A percentile compares a stretch with the other conserved stretches of the same genome.
These are phyloP conservation scores for Bombus picipes DNA, from an alignment of 1,140 invertebrate genomes.

Conservation along the genomic window DNA sequence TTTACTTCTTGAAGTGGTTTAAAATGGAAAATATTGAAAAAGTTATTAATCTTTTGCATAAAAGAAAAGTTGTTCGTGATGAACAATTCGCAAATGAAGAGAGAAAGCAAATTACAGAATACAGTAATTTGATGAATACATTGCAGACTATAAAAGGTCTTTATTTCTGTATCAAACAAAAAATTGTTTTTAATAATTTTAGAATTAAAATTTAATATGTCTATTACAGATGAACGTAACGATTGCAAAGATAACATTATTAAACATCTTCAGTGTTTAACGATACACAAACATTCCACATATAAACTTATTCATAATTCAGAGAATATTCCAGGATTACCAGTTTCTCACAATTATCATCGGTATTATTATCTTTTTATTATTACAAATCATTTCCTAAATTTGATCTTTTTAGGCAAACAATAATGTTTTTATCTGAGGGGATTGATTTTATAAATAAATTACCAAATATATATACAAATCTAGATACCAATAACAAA, in stretches of 20 bases:
- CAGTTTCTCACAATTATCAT: conserved; percentile 67
- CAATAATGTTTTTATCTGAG: conserved; percentile 59
- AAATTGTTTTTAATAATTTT: conserved; percentile 12
- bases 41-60: conserved; percentile 41
- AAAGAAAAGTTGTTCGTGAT: conserved; percentile 27
- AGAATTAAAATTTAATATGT: background rate
- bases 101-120: conserved; percentile 29
- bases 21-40: conserved; percentile 58
- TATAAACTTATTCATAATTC: conserved; percentile 62
- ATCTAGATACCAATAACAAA: conserved; percentile 11
- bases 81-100: conserved; percentile 34
- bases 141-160: conserved; percentile 46
- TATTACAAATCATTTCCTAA: background rate
- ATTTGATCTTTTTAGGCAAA: conserved; percentile 55
- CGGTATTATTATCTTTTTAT: conserved; percentile 47
- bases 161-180: background rate
- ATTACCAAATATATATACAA: conserved; percentile 33
- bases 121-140: conserved; percentile 41
- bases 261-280: conserved; percentile 62
- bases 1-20: background rate
- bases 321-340: conserved; percentile 58
- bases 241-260: conserved; percentile 56
- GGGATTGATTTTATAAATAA: conserved; percentile 62
- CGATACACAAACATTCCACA: conserved; percentile 61
- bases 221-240: conserved; percentile 53